Base-by-base conservation (phyloP, 1,140 invertebrate species). In the Bombus turneri region DNA sequence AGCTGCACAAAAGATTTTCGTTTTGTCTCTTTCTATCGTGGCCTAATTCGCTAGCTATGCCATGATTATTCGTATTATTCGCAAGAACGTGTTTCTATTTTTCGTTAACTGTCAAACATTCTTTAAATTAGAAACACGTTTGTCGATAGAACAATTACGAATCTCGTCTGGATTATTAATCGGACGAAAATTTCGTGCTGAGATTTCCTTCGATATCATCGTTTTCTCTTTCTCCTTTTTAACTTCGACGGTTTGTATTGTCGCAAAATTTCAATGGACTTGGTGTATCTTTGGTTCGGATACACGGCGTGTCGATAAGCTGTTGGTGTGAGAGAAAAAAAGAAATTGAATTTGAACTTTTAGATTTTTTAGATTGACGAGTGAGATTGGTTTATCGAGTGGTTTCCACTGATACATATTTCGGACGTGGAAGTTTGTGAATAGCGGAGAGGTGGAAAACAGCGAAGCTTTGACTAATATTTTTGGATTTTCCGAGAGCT, bases 1-100 rank as follows among this genome's bases (percentile, higher is more conserved):
- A 53, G 98, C 98, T 99, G 96, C 31, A 97, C 97, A 95, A 82
- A 87, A 90, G 78, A 0, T 13, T 13, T 39, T 28, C 2, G 3
- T 13, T 37, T 69, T 6, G 0, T 12, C 0, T 37, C 1, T 13
- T 28, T 39, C 22, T 13, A 0, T 53, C 47, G 1, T 8, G 5
- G 8, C 5, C 5, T 8, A 53, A 53, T 22, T 53, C 18, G 18
- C 0, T 8, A 53, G 6, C 6, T 53, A 53, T 0, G 18, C 0
- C 18, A 22, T 18, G 47, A 53, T 53, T 8, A 22, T 53, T 53
- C 47, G 18, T 22, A 53, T n/a, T n/a, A n/a, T 6, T 8, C 18
- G 18, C 6, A 53, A 22, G 18, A 62, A 62, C 10, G 3, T 59
- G 28, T 5, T 28, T n/a, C 4, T 2, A 22, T 62, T n/a, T 62